Base-by-base conservation (phyloP, 2,113 vertebrate species). In the Caranx melampygus region DNA sequence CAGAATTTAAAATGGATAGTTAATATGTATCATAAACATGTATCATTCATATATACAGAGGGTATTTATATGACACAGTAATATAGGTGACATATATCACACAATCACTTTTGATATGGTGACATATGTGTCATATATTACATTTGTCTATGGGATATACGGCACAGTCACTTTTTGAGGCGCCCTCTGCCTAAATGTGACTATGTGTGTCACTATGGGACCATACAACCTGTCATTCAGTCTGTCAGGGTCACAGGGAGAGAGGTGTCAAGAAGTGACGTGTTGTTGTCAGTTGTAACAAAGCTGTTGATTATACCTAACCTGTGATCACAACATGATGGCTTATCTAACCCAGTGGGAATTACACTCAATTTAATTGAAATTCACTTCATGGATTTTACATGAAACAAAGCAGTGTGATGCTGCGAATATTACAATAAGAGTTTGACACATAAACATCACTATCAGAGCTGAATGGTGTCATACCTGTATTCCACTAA, bases 401-500 rank as follows among this genome's bases (percentile, higher is more conserved):
- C 14, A 47, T 3, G 16, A 26, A 26, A 54, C 34, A 11, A 26
- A 21, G 44, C 33, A 44, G 42, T n/a, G 51, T 6, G 42, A 45
- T 13, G 44, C 60, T 45, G 31, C 33, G 18, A 3, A 45, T 35
- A 14, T 58, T 35, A 33, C 35, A 26, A 10, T 10, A 20, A 49
- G 2, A 71, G 72, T 21, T 45, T 58, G 34, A 64, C 45, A 35
- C 54, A 58, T 61, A 7, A 64, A 74, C 15, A 77, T 62, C 63
- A 52, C 20, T 21, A 37, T 72, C 42, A 35, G 20, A 57, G 40
- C 34, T 61, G 34, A 83, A 31, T 14, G 40, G 35, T 54, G 49
- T 12, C 9, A 60, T 85, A 79, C 81, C 81, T 87, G 70, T 49
- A 31, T 66, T 57, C 58, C 45, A 10, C 74, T 26, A 61, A 78